These are phyloP conservation scores for Chaetodon trifascialis DNA, from an alignment of 2,113 vertebrate genomes.

Conservation along the genomic window DNA sequence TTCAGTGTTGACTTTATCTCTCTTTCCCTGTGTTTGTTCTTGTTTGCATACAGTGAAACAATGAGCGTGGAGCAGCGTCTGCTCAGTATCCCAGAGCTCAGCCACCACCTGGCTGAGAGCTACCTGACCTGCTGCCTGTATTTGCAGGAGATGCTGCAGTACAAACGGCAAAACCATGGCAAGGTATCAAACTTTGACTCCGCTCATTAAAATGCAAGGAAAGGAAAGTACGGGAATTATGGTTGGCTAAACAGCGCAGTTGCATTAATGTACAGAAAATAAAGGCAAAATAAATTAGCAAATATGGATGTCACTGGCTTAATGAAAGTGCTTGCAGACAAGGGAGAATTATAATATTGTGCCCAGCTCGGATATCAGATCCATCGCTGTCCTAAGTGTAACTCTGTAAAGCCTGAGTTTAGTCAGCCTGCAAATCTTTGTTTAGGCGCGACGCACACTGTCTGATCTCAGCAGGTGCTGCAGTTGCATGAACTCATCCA, in stretches of 20 bases:
- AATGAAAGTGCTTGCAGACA: neutral
- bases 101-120: constrained; percentile 96
- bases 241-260: neutral
- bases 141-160: constrained; percentile 94
- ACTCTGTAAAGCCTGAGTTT: no score
- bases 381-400: neutral
- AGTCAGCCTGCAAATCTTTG: no score
- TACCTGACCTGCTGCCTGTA: constrained; percentile 94
- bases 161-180: constrained; percentile 95
- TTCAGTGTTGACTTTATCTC: constrained; percentile 7
- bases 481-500: neutral
- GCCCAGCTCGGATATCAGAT: neutral
- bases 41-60: constrained; percentile 84
- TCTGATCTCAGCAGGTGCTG: neutral
- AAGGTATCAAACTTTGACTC: constrained; percentile 84
- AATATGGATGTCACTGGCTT: neutral
- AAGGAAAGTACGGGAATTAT: neutral
- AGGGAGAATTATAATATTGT: neutral
- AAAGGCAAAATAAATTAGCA: neutral
- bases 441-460: neutral
- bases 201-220: neutral
- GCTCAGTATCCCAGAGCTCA: constrained; percentile 94
- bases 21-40: neutral
- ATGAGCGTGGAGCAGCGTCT: constrained; percentile 89
- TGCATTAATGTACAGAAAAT: neutral